A percentile compares a stretch with the other conserved stretches of the same genome.
These are phyloP conservation scores for Branchellion lobata DNA, from an alignment of 2,888 invertebrate genomes.

Conservation along the genomic window DNA sequence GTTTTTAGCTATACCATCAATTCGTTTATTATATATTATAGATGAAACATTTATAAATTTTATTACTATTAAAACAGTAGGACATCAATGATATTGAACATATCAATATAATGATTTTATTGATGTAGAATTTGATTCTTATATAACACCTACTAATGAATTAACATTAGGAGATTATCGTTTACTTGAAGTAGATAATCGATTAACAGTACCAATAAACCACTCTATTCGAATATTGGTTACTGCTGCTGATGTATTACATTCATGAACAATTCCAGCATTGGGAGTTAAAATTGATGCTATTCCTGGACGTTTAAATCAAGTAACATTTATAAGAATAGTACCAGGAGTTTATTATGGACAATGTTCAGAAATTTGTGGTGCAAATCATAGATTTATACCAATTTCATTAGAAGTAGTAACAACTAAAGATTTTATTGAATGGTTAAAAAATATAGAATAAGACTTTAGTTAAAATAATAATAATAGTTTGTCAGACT, in stretches of 20 bases:
- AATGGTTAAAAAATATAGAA: conserved; percentile 48
- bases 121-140: conserved; percentile 60
- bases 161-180: conserved; percentile 56
- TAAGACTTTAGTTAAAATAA: conserved; percentile 52
- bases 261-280: conserved; percentile 61
- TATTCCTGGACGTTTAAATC: conserved; percentile 63
- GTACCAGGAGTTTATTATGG: conserved; percentile 72
- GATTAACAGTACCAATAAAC: conserved; percentile 56
- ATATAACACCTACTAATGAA: conserved; percentile 56
- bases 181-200: conserved; percentile 60
- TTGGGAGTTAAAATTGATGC: conserved; percentile 63
- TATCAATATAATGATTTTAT: conserved; percentile 59
- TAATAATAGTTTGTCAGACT: conserved; percentile 72
- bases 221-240: conserved; percentile 57
- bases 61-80: conserved; percentile 58
- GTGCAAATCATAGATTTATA: conserved; percentile 78
- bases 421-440: conserved; percentile 60
- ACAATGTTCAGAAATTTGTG: conserved; percentile 81
- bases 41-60: conserved; percentile 55
- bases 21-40: conserved; percentile 53
- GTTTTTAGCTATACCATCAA: conserved; percentile 53
- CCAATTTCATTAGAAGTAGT: conserved; percentile 66
- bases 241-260: conserved; percentile 62
- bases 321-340: conserved; percentile 67
- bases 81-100: conserved; percentile 61